phyloP scores from a whole-genome alignment of 2,797 vertebrate species.

The Eidolon dupreanum region DNA sequence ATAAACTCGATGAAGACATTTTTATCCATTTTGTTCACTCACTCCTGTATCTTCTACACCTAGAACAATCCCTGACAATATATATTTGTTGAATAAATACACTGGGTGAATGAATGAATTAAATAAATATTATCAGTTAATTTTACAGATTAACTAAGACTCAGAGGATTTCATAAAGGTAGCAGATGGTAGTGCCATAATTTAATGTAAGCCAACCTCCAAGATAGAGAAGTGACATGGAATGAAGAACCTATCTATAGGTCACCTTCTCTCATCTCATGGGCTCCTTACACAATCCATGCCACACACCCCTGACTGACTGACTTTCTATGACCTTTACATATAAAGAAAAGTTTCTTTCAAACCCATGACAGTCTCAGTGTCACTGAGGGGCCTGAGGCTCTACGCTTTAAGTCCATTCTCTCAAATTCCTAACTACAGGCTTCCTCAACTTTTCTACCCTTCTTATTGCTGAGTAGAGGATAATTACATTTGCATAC shows the following conservation, averaged over 20 bases:
- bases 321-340: background rate
- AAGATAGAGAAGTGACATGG: background rate
- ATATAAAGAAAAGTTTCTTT: background rate
- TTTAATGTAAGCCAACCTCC: background rate
- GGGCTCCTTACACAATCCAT: background rate
- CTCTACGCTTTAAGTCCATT: background rate
- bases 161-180: background rate
- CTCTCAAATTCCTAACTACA: constrained; percentile 14
- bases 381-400: background rate
- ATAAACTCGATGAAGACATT: background rate
- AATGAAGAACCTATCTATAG: background rate
- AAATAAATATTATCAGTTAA: background rate
- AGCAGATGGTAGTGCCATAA: background rate
- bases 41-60: background rate
- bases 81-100: constrained; percentile 13
- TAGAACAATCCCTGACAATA: background rate
- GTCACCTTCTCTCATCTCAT: background rate
- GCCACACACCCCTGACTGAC: background rate
- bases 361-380: background rate
- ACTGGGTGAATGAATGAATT: background rate
- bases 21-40: background rate
- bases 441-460: background rate
- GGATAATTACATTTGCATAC: background rate
- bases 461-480: background rate
- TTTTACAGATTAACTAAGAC: background rate